Evolutionary conservation across 2,797 vertebrate species (phyloP), one percentile per base, ranked within the genome.

Genomic region (Pangasius macronema): DNA sequence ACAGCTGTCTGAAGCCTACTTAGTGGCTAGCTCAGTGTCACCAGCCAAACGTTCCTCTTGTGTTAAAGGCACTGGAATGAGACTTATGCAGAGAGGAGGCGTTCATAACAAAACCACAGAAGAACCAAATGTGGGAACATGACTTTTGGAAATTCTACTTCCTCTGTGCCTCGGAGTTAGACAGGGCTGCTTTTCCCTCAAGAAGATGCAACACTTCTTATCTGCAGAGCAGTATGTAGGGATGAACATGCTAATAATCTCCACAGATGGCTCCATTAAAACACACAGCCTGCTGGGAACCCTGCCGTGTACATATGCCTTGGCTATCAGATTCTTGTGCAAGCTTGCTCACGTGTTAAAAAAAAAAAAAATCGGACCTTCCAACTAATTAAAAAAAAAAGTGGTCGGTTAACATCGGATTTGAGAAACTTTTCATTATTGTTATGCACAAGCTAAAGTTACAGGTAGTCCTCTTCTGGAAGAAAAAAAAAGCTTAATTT

Each of bases 261-360:
- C 61, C 92, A 85, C 88, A 93, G 93, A 90, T 93, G 91, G 89
- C 90, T 90, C 83, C 87, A 93, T 94, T 93, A 91, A 89, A 88
- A 89, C 82, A 92, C 90, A 86, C 87, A 88, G 83, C 86, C 83
- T 88, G 88, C 90, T 87, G 91, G 91, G 92, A 90, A 92, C 89
- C 42, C 88, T 89, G 86, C 59, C 88, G 80, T 57, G 86, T 84
- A 87, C 68, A 91, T 61, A 86, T 90, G 90, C 90, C 68, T 90
- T 81, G 75, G 85, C 88, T n/a, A 46, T 70, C 39, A 72, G 55
- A 85, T 61, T n/a, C 79, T 16, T 86, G 39, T 83, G 18, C 18
- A 84, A 87, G 70, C 63, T 20, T 82, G 39, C 67, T 85, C 76
- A 61, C 22, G 67, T 73, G n/a, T n/a, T 46, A 33, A 42, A 30